Conservation (phyloP, 2,888 invertebrate genomes). For the Dysmachus trigonus region DNA sequence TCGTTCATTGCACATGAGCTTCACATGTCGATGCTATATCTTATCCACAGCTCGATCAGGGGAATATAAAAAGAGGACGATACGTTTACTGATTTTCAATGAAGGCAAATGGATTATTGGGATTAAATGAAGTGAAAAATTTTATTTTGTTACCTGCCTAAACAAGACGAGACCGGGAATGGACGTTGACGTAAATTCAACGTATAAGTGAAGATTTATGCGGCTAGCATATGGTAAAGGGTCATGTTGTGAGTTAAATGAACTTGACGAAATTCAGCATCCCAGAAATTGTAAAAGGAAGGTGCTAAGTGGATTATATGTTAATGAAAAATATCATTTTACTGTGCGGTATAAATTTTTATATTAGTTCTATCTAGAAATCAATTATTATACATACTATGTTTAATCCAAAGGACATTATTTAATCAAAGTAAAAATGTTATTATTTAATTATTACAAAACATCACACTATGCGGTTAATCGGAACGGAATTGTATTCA, state of each 20-base stretch:
- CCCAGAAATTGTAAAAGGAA: neutral
- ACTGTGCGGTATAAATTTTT: too few species aligned
- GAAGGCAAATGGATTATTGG: conserved; percentile 12
- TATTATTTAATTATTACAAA: too few species aligned
- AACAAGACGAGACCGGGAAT: neutral
- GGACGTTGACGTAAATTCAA: neutral
- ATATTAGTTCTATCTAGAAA: too few species aligned
- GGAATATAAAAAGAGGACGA: neutral
- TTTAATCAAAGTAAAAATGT: too few species aligned
- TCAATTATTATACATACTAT: too few species aligned
- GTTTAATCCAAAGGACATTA: too few species aligned
- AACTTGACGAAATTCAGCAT: neutral
- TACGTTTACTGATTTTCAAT: conserved; percentile 20
- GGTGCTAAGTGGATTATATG: neutral
- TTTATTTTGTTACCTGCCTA: conserved; percentile 4
- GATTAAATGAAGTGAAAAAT: conserved; percentile 23
- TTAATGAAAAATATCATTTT: too few species aligned
- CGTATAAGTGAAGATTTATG: neutral
- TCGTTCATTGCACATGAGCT: neutral
- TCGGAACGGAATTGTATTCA: too few species aligned
- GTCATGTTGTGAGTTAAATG: neutral
- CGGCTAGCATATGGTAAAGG: neutral
- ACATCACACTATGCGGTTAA: too few species aligned
- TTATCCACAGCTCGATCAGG: neutral
- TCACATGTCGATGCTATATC: neutral